Percentiles rank a stretch among this genome's conserved stretches.
Conservation (phyloP, 1,140 invertebrate genomes). For the Aphis craccivora region DNA sequence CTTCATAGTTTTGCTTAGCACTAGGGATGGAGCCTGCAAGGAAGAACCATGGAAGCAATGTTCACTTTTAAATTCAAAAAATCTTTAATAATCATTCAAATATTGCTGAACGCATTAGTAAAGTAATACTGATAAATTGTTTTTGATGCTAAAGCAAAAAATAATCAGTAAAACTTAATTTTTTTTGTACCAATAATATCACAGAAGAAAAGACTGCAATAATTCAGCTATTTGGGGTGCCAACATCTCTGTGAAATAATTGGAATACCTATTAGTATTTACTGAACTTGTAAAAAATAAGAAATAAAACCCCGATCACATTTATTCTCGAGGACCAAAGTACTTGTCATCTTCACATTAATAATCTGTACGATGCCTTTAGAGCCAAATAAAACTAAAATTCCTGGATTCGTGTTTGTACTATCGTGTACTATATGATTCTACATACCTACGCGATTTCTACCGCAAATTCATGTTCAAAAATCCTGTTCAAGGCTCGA, state of each 20-base stretch:
- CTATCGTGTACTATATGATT: background rate
- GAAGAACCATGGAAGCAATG: too few relatives aligned
- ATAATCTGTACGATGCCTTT: background rate
- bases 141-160: background rate
- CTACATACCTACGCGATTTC: background rate
- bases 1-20: background rate
- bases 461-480: background rate
- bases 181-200: background rate
- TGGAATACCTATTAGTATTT: background rate
- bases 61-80: background rate
- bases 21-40: too few relatives aligned
- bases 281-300: background rate
- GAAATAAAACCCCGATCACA: background rate
- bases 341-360: background rate
- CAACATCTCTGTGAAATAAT: background rate
- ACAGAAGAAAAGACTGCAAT: background rate
- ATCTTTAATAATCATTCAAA: background rate
- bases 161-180: background rate
- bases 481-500: background rate
- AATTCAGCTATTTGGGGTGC: background rate
- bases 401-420: background rate
- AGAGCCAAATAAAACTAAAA: background rate
- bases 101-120: background rate
- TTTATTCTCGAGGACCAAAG: background rate
- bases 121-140: background rate